Evolutionary conservation across 2,797 vertebrate genomes (phyloP), one percentile per base, ranked within the genome.

Genomic region (Todus mexicanus): DNA sequence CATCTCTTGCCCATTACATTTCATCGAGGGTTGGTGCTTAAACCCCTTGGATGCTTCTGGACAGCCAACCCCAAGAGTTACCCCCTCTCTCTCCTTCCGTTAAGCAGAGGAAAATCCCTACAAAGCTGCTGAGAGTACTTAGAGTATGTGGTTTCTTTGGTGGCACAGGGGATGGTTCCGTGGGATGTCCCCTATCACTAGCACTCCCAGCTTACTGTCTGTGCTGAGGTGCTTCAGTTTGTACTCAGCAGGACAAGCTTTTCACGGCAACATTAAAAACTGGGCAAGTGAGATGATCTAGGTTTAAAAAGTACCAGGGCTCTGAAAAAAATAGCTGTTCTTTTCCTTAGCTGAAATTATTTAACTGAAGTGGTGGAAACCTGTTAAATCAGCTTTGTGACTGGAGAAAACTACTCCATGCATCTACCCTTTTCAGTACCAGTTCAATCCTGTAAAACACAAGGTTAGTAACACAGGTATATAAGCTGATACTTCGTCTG

Each of bases 141-240:
- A 27, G 11, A 51, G 35, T 20, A 22, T 0, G 1, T 5, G 11
- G 54, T 63, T 81, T 47, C 48, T 68, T 48, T 66, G 65, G 33
- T 4, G 12, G 12, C 11, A 68, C 5, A 50, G 45, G 29, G 12
- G 21, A 61, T 1, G 0, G 65, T 61, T 84, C 43, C n/a, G 17
- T 75, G 27, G 3, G 5, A 31, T 31, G 10, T 45, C 16, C 25
- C 11, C 38, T 83, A 1, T 42, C 40, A 53, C 18, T 0, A 0
- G 31, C 23, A 51, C 10, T 7, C 4, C 25, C 7, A 27, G 43
- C 23, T 51, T 40, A 10, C 63, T 45, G 21, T 37, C 26, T 35
- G 22, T 50, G 27, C 23, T 81, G 31, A 25, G 12, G 16, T 40
- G 50, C 54, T 90, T 84, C 35, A 23, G 9, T 31, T 59, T 29